Conservation (phyloP, 2,888 invertebrate genomes). For the Acholoe squamosa region DNA sequence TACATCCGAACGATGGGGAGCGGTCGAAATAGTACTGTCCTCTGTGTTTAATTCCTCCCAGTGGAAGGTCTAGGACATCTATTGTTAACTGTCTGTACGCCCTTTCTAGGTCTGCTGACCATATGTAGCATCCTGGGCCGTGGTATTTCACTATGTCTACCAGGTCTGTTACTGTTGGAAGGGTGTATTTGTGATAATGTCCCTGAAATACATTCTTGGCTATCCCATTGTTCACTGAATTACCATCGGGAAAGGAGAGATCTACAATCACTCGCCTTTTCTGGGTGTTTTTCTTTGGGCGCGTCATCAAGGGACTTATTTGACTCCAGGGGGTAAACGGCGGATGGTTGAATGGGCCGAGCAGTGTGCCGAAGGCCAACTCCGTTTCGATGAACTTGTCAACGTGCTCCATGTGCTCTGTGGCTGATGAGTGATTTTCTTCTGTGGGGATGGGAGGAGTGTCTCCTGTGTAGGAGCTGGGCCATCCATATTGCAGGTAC, state of each 20-base stretch:
- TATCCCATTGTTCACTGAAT: not conserved
- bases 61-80: not conserved
- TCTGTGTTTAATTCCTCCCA: not conserved
- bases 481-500: constrained; percentile 1
- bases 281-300: not conserved
- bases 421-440: not conserved
- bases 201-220: not conserved
- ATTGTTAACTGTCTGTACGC: constrained; percentile 22
- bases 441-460: not conserved
- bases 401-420: not conserved
- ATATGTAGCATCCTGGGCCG: not conserved
- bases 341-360: not conserved
- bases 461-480: not conserved
- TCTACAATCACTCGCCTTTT: not conserved
- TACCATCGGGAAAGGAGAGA: not conserved
- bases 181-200: not conserved
- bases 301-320: not conserved
- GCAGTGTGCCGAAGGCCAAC: not conserved
- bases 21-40: not conserved
- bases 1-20: not conserved
- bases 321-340: not conserved
- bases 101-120: not conserved
- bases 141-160: not conserved
- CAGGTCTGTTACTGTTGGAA: not conserved
- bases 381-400: not conserved